A percentile compares a stretch with the other conserved stretches of the same genome.
Conservation (phyloP, 2,797 vertebrate genomes). For the Sebastes matsubarae region DNA sequence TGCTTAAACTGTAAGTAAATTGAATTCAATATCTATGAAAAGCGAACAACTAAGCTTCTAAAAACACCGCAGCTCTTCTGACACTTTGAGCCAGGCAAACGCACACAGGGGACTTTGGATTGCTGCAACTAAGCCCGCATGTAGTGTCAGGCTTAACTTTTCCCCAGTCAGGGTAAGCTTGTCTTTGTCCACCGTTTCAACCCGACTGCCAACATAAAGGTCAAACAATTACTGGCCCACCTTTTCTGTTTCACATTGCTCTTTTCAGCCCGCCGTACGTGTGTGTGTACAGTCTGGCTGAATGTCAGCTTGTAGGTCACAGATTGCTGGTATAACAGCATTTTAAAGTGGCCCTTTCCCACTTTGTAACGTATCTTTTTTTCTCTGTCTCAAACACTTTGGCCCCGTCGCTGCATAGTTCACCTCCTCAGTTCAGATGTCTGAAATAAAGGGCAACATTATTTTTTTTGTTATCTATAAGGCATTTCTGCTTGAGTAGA, state of each 20-base stretch:
- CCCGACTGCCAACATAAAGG: constrained; percentile 67
- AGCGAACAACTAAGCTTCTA: neutral
- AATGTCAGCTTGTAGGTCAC: constrained; percentile 71
- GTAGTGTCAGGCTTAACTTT: constrained; percentile 58
- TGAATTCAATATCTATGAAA: too few species aligned
- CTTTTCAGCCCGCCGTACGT: constrained; percentile 42
- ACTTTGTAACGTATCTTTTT: constrained; percentile 8
- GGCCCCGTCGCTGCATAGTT: neutral
- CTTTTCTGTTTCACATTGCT: constrained; percentile 64
- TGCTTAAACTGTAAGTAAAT: neutral
- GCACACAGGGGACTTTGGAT: constrained; percentile 7
- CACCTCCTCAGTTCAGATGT: constrained; percentile 28
- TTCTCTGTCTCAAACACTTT: constrained; percentile 18
- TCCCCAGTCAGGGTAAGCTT: constrained; percentile 56
- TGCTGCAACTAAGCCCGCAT: constrained; percentile 30
- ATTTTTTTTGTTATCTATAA: constrained; percentile 1
- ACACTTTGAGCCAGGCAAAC: constrained; percentile 22
- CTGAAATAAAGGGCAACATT: constrained; percentile 1
- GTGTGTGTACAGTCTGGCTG: constrained; percentile 38
- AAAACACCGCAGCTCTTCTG: neutral
- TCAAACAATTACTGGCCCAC: constrained; percentile 75
- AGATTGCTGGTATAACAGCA: constrained; percentile 50
- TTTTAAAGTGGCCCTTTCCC: constrained; percentile 59
- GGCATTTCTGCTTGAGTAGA: constrained; percentile 7
- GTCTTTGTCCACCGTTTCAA: constrained; percentile 67